Conservation (phyloP, 2,888 invertebrate species). For the Ethmia dodecea region DNA sequence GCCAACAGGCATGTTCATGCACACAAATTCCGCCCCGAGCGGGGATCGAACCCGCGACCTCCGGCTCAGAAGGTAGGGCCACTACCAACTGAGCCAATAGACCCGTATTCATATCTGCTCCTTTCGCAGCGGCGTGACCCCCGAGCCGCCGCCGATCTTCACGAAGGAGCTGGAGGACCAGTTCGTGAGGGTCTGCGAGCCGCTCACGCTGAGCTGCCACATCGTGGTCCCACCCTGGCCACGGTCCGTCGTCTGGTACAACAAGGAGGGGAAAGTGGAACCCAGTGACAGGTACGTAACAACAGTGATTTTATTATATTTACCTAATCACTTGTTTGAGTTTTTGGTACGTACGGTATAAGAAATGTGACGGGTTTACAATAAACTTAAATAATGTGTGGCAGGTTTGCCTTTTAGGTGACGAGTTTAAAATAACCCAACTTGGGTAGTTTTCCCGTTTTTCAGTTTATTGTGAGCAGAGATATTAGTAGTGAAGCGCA, state of each 20-base stretch:
- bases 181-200: slow-evolving; percentile 87
- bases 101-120: background rate
- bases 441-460: too few species aligned
- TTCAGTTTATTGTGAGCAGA: too few species aligned
- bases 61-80: too few species aligned
- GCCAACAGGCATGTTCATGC: too few species aligned
- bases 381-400: too few species aligned
- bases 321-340: background rate
- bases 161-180: slow-evolving; percentile 85
- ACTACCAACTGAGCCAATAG: too few species aligned
- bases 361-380: too few species aligned
- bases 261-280: slow-evolving; percentile 88
- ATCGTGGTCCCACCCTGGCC: slow-evolving; percentile 93
- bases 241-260: slow-evolving; percentile 87
- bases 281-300: slow-evolving; percentile 74
- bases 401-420: too few species aligned
- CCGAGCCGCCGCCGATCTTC: slow-evolving; percentile 88
- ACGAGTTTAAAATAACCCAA: too few species aligned
- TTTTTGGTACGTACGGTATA: background rate
- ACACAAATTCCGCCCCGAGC: too few species aligned
- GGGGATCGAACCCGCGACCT: too few species aligned
- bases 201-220: slow-evolving; percentile 85
- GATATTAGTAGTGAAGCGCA: too few species aligned
- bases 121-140: slow-evolving; percentile 45
- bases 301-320: background rate